Conservation (phyloP, 2,888 invertebrate genomes). For the Eupeodes luniger region DNA sequence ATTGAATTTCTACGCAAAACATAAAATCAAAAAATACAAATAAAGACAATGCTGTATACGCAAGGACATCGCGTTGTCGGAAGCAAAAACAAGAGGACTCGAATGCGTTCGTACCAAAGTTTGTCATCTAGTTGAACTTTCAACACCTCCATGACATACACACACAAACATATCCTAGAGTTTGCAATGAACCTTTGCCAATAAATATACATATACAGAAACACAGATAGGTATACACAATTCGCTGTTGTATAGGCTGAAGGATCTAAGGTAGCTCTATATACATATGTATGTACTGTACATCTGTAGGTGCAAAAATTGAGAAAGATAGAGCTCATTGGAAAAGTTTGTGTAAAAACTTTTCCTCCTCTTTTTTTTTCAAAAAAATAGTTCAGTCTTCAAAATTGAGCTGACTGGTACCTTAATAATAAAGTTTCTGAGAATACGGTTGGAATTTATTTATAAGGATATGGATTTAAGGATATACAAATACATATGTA, state of each 20-base stretch:
- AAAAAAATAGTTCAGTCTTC: conserved; percentile 56
- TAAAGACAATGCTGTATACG: background rate
- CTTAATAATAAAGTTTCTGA: conserved; percentile 22
- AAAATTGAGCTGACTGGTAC: conserved; percentile 33
- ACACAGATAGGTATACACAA: background rate
- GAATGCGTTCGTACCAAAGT: background rate
- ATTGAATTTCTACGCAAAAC: too few species aligned
- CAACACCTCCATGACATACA: conserved; percentile 13
- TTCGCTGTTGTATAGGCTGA: background rate
- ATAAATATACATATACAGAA: background rate
- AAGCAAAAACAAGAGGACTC: background rate
- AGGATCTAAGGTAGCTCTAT: background rate
- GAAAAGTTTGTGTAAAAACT: conserved; percentile 47
- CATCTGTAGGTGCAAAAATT: background rate
- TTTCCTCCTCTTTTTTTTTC: background rate
- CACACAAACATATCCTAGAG: background rate
- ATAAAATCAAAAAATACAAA: background rate
- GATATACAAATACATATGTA: background rate
- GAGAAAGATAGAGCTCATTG: conserved; percentile 44
- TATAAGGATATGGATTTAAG: background rate
- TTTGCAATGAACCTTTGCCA: background rate
- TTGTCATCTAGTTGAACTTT: conserved; percentile 26
- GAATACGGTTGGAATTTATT: background rate
- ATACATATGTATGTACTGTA: background rate
- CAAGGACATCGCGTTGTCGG: background rate